Conservation (phyloP, 2,888 invertebrate genomes). For the Macrostomum cliftonense region DNA sequence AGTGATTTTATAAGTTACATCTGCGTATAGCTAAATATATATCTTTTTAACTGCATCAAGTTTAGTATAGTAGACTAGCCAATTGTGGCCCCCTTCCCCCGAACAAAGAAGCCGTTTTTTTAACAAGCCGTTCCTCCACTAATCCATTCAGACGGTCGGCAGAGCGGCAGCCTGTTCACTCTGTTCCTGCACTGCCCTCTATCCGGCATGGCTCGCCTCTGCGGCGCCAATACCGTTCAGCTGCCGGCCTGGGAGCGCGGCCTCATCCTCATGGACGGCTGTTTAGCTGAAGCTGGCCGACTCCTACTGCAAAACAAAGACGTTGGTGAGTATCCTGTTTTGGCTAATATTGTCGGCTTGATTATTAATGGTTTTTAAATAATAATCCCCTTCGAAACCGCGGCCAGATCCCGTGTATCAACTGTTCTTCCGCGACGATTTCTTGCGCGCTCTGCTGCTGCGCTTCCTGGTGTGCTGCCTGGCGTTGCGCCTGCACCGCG, state of each 20-base stretch:
- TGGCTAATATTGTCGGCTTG: too few species aligned
- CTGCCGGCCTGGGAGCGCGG: slow-evolving; percentile 57
- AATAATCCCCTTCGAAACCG: too few species aligned
- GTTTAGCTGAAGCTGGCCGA: slow-evolving; percentile 67
- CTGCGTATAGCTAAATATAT: too few species aligned
- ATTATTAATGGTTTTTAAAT: too few species aligned
- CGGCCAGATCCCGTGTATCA: slow-evolving; percentile 38
- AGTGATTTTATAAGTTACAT: too few species aligned
- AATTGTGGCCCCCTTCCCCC: too few species aligned
- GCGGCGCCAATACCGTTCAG: slow-evolving; percentile 47
- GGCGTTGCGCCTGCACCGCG: slow-evolving; percentile 65
- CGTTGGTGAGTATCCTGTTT: slow-evolving; percentile 53
- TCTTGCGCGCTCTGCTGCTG: slow-evolving; percentile 63
- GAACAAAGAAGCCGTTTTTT: too few species aligned
- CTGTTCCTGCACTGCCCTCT: slow-evolving; percentile 82
- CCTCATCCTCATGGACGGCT: slow-evolving; percentile 65
- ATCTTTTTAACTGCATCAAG: too few species aligned
- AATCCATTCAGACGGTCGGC: slow-evolving; percentile 42
- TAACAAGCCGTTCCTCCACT: too few species aligned
- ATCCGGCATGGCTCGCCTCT: slow-evolving; percentile 72
- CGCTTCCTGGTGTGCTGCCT: slow-evolving; percentile 84
- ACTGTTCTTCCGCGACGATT: slow-evolving; percentile 83
- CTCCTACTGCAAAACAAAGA: slow-evolving; percentile 56
- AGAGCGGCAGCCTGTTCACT: slow-evolving; percentile 67
- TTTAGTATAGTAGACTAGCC: neutral